A percentile compares a stretch with the other conserved stretches of the same genome.
Evolutionary conservation across 1,140 invertebrate species (phyloP).

Genomic region (Hermetia illucens): DNA sequence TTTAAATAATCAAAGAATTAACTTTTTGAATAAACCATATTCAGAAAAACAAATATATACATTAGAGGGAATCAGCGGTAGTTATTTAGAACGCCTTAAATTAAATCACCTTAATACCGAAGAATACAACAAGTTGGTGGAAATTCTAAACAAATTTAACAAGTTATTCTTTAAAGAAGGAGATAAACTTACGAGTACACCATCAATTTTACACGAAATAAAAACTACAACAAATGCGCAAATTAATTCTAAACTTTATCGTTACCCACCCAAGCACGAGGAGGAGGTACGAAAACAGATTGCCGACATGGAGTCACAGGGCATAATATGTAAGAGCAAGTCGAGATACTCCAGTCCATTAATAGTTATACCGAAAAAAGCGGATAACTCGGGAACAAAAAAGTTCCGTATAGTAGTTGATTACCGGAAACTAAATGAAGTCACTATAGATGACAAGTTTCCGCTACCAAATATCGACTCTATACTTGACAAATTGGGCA

Average conservation of each 20-base stretch:
- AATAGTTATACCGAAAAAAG: no score
- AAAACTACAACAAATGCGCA: constrained; percentile 6
- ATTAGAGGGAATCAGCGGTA: no score
- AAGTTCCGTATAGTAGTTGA: constrained; percentile 11
- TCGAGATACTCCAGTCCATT: no score
- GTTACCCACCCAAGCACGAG: constrained; percentile 15
- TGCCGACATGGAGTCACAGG: not conserved
- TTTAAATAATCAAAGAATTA: no score
- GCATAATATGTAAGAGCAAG: no score
- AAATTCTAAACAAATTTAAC: constrained; percentile 1
- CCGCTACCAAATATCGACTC: constrained; percentile 33
- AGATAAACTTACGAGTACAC: constrained; percentile 10
- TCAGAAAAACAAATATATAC: no score
- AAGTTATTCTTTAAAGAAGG: constrained; percentile 15
- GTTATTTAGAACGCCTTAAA: no score
- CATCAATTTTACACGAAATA: constrained; percentile 15
- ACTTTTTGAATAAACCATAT: no score
- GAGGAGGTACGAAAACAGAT: constrained; percentile 11
- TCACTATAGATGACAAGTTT: constrained; percentile 19
- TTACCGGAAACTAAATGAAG: constrained; percentile 14
- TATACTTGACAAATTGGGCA: constrained; percentile 20
- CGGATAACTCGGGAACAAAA: no score
- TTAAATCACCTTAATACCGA: not conserved
- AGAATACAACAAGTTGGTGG: no score
- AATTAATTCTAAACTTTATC: constrained; percentile 12